Percentiles rank a stretch among this genome's conserved stretches.
Evolutionary conservation across 2,888 invertebrate genomes (phyloP).

Genomic region (Sympetrum striolatum): DNA sequence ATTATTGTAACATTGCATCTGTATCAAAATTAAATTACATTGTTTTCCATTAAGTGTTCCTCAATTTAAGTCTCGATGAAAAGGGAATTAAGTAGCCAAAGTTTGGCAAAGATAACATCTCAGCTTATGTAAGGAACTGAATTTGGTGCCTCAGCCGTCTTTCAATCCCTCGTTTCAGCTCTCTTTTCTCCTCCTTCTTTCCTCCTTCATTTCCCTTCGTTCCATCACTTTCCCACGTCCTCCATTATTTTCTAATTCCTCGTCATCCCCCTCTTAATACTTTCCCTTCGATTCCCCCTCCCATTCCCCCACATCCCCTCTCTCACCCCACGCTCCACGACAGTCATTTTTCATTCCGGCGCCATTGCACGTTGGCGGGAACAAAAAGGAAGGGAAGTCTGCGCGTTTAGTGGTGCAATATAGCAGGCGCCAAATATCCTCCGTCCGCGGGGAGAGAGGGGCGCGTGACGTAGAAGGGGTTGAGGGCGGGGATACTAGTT

Average conservation of each 20-base stretch:
- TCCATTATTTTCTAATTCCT: background rate
- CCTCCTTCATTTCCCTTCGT: no score
- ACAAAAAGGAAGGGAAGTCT: slow-evolving; percentile 20
- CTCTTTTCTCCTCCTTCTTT: background rate
- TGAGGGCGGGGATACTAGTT: background rate
- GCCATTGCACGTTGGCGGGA: slow-evolving; percentile 27
- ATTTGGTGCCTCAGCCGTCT: background rate
- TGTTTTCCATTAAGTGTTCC: no score
- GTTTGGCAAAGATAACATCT: no score
- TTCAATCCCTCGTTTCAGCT: background rate
- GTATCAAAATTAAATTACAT: no score
- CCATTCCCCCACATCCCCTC: background rate
- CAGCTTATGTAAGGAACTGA: no score
- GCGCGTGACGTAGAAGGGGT: background rate
- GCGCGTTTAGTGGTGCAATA: slow-evolving; percentile 43
- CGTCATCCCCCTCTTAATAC: background rate
- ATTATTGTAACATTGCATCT: no score
- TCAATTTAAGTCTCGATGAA: no score
- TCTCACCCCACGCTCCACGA: slow-evolving; percentile 9
- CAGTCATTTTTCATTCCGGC: slow-evolving; percentile 41
- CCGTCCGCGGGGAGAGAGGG: background rate
- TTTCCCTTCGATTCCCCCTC: background rate
- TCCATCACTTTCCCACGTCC: no score
- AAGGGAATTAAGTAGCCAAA: no score
- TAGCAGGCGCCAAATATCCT: slow-evolving; percentile 42